Evolutionary conservation across 2,113 vertebrate species (phyloP), one percentile per base, ranked within the genome.

Genomic region (Athene noctua): DNA sequence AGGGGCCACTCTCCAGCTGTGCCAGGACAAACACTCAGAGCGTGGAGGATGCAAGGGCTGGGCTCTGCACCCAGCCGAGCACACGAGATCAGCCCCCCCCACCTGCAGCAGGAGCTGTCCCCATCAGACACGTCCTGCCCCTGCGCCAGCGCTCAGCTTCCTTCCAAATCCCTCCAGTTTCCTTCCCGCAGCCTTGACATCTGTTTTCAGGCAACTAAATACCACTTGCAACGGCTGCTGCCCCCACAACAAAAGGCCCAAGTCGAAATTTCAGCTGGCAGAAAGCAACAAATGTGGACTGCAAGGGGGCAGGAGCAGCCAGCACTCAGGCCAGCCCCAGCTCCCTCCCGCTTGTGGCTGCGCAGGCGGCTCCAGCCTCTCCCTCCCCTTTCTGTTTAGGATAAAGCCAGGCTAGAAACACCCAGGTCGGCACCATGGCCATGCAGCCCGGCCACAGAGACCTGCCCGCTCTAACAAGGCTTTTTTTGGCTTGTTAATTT

Each of bases 391-490:
- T 55, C 66, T 14, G 1, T 22, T 59, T 7, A 13, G 38, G 44
- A 51, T 20, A 20, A 79, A 79, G 23, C 44, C 4, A 3, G 38
- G 75, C 44, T 75, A 62, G 15, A 75, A 54, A 74, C 25, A 44
- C 5, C 3, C 2, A 1, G 65, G 47, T 2, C 75, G 23, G 42
- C 2, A 4, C 68, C 2, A 4, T 1, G 47, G 58, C 72, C 3
- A 0, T 1, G 1, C 73, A 55, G 67, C 40, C 36, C 3, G 1
- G 51, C 29, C 1, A 0, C 59, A 47, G 34, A 62, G 67, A n/a
- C 13, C n/a, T 44, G 58, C 40, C 52, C 6, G 42, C 38, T 62
- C 44, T 11, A 36, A 13, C 12, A 21, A 16, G 38, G 61, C 16
- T 79, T 81, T 57, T 34, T 54, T 19, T 83, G 52, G 34, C 74